Evolutionary conservation across 1,140 invertebrate species (phyloP).

Genomic region (Caenorhabditis remanei): DNA sequence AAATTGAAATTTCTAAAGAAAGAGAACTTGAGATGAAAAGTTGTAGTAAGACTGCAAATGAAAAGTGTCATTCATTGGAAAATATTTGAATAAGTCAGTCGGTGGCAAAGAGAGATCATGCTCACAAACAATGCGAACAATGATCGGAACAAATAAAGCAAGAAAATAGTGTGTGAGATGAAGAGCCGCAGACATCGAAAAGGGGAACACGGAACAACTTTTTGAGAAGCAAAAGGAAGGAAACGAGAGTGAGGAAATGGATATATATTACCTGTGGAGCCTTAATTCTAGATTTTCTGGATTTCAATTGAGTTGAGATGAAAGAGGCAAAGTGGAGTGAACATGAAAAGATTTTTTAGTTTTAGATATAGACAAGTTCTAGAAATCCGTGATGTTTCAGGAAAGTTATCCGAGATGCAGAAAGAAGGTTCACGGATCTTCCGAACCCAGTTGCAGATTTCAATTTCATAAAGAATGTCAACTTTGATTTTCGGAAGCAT

Average conservation of each 20-base stretch:
- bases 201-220: conserved; percentile 45
- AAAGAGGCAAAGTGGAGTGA: background rate
- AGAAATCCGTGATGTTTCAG: too few relatives aligned
- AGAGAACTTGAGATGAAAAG: background rate
- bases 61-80: conserved; percentile 45
- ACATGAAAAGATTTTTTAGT: background rate
- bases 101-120: conserved; percentile 52
- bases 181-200: conserved; percentile 6
- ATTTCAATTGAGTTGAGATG: conserved; percentile 12
- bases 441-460: background rate
- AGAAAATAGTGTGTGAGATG: conserved; percentile 28
- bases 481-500: too few relatives aligned
- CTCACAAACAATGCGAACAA: conserved; percentile 53
- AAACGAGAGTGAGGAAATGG: conserved; percentile 22
- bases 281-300: conserved; percentile 47
- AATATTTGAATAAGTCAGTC: conserved; percentile 54
- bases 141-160: conserved; percentile 44
- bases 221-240: conserved; percentile 34
- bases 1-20: too few relatives aligned
- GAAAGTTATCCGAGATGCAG: too few relatives aligned
- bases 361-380: background rate
- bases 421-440: too few relatives aligned
- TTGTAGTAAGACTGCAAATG: conserved; percentile 1
- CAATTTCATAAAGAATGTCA: background rate
- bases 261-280: conserved; percentile 8